Percentiles rank a stretch among this genome's conserved stretches.
phyloP scores from a whole-genome alignment of 2,797 vertebrate genomes.

The Pangasius sanitwongsei region DNA sequence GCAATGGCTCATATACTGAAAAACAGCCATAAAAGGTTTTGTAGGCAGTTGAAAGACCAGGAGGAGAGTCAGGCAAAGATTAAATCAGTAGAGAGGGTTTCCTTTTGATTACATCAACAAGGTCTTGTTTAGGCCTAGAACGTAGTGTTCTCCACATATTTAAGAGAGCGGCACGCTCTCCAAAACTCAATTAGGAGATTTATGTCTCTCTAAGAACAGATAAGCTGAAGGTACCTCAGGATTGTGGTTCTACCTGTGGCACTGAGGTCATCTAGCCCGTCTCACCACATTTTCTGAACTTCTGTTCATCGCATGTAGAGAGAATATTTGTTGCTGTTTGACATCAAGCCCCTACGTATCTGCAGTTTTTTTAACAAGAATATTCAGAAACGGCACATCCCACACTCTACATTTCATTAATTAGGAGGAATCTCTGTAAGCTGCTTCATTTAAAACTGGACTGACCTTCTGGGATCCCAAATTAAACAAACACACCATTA shows the following conservation, averaged over 20 bases:
- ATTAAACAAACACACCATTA: conserved; percentile 4
- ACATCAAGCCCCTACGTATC: neutral
- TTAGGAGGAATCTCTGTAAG: conserved; percentile 10
- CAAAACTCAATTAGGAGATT: conserved; percentile 67
- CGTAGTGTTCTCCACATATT: conserved; percentile 53
- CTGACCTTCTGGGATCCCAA: neutral
- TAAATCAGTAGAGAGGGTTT: conserved; percentile 53
- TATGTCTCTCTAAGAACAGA: conserved; percentile 51
- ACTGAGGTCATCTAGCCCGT: neutral
- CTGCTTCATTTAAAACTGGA: conserved; percentile 47
- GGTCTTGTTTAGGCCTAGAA: conserved; percentile 60
- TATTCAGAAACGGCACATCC: neutral
- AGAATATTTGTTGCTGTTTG: neutral
- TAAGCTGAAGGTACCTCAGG: conserved; percentile 20
- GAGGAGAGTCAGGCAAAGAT: conserved; percentile 26
- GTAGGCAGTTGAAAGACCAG: conserved; percentile 27
- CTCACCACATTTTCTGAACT: neutral
- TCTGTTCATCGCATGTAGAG: neutral
- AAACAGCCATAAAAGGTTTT: conserved; percentile 23
- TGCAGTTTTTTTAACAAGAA: neutral
- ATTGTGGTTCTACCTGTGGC: conserved; percentile 16
- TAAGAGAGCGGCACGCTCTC: conserved; percentile 58
- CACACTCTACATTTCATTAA: conserved; percentile 14
- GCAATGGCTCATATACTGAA: conserved; percentile 3
- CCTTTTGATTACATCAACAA: conserved; percentile 52